phyloP scores from a whole-genome alignment of 1,140 invertebrate species.

The Aphelenchoides besseyi region DNA sequence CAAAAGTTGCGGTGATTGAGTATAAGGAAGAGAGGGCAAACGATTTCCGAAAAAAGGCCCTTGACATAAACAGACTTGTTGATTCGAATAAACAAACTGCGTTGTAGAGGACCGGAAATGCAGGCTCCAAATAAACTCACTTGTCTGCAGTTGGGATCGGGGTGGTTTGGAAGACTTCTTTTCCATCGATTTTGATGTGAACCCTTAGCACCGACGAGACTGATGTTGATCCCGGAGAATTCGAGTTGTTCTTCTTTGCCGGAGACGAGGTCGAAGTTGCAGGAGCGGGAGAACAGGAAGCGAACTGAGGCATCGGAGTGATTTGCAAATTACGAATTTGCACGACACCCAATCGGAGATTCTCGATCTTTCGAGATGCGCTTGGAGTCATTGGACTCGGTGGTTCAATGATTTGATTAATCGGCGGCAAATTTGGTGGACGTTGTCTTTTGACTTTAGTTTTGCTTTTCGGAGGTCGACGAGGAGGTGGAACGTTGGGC shows the following conservation, averaged over 20 bases:
- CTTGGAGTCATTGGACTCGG: background rate
- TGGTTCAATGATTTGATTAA: background rate
- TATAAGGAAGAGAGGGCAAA: no score
- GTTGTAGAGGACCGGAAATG: constrained; percentile 19
- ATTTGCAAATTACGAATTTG: constrained; percentile 10
- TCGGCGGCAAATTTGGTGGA: constrained; percentile 18
- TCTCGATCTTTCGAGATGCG: background rate
- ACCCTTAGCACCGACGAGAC: constrained; percentile 15
- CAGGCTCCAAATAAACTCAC: constrained; percentile 12
- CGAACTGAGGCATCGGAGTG: background rate
- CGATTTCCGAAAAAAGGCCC: no score
- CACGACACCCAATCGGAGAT: background rate
- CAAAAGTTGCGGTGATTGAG: no score
- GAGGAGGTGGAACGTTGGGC: background rate
- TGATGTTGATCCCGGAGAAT: background rate
- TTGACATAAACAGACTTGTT: no score
- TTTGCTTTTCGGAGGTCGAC: constrained; percentile 1
- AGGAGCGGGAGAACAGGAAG: background rate
- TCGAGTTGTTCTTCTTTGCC: background rate
- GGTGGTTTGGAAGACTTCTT: constrained; percentile 13
- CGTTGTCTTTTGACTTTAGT: constrained; percentile 1
- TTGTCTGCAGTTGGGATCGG: constrained; percentile 8
- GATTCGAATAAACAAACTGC: background rate
- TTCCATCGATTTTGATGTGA: constrained; percentile 22
- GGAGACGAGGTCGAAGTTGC: background rate